Evolutionary conservation across 2,113 vertebrate genomes (phyloP), one percentile per base, ranked within the genome.

Genomic region (Chiloscyllium plagiosum): DNA sequence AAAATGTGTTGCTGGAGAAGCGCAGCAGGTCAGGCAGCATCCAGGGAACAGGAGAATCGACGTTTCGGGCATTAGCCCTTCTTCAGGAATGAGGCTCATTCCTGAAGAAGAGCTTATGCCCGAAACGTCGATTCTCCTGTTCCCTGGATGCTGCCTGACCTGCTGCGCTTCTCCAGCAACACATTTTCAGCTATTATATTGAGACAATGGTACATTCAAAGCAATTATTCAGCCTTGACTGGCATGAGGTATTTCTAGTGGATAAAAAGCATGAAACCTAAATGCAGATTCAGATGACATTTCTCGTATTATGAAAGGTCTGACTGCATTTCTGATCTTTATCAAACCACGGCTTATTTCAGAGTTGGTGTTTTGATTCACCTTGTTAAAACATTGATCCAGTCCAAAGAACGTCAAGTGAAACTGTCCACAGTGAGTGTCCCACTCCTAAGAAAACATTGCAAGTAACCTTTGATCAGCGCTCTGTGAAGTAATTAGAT

Each of bases 281-380:
- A 95, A 95, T 94, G 92, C 66, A 70, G 37, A 94, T 95, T 95
- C 93, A 50, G 24, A n/a, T 72, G 93, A 26, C 42, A 47, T 95
- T 95, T 95, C 93, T 50, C 47, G 72, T 33, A 15, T 92, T 72
- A 47, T 47, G 93, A 50, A 69, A 50, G 50, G 24, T 29, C 47
- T 50, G 86, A 66, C 56, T 50, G 93, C 50, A 72, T 95, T 70
- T 94, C 93, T 70, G 42, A 95, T 26, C 66, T 8, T 4, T 94
- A 69, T 26, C 92, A 68, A 89, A 15, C 52, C 50, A 42, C 26
- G 37, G 37, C 66, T 47, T 10, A 42, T 68, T 68, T 66, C 92
- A 26, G 42, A 94, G 24, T 26, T 95, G 68, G 17, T 72, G 42
- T 72, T 69, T 65, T 33, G 4, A 6, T 13, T 66, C 56, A n/a